A percentile compares a stretch with the other conserved stretches of the same genome.
Evolutionary conservation across 2,888 invertebrate species (phyloP).

Genomic region (Loripinus fragilis): DNA sequence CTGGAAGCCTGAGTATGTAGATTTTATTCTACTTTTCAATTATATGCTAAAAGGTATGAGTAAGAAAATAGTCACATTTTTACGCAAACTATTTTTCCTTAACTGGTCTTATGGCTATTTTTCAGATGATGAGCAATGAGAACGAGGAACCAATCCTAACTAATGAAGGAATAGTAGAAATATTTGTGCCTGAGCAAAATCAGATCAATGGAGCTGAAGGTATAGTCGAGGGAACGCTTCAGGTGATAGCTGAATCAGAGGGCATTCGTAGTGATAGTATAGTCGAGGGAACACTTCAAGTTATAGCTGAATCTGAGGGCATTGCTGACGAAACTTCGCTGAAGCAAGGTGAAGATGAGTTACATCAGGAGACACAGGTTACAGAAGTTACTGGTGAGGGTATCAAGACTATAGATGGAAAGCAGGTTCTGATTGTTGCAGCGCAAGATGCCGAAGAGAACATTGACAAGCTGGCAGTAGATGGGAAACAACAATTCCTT

Average conservation of each 20-base stretch:
- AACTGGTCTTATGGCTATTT: no score
- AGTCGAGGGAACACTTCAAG: background rate
- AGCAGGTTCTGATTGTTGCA: background rate
- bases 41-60: no score
- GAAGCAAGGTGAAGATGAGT: background rate
- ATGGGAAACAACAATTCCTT: conserved; percentile 39
- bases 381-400: background rate
- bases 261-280: background rate
- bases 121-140: conserved; percentile 6
- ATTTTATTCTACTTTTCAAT: no score
- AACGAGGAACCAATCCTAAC: background rate
- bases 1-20: no score
- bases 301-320: background rate
- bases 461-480: background rate
- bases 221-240: background rate
- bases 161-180: background rate
- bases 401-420: background rate
- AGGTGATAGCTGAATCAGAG: background rate
- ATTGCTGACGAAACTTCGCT: background rate
- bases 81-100: no score
- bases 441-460: background rate
- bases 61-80: no score
- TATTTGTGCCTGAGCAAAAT: background rate
- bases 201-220: background rate
- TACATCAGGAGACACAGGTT: background rate